A percentile compares a stretch with the other conserved stretches of the same genome.
Evolutionary conservation across 1,140 invertebrate species (phyloP).

Genomic region (Drosophila bocki): DNA sequence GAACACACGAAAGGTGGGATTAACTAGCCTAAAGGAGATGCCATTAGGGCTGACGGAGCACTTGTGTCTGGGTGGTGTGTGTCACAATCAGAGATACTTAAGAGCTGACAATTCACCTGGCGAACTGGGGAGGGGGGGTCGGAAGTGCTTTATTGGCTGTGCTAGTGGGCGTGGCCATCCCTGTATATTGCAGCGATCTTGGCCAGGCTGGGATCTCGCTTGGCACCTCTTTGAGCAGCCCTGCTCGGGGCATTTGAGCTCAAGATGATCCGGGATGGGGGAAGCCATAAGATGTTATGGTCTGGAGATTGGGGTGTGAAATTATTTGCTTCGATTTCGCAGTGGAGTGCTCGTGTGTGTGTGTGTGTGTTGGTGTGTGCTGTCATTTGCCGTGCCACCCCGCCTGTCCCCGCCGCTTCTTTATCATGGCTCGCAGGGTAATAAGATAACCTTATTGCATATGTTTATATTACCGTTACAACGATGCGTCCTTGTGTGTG

Average conservation of each 20-base stretch:
- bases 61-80: slow-evolving; percentile 7
- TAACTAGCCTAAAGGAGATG: slow-evolving; percentile 24
- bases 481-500: slow-evolving; percentile 32
- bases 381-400: slow-evolving; percentile 37
- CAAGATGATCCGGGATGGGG: slow-evolving; percentile 27
- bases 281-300: slow-evolving; percentile 21
- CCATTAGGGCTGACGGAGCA: slow-evolving; percentile 28
- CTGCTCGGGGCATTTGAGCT: slow-evolving; percentile 9
- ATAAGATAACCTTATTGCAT: slow-evolving; percentile 83
- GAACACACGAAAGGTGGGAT: slow-evolving; percentile 57
- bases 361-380: slow-evolving; percentile 23
- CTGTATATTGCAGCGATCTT: slow-evolving; percentile 3
- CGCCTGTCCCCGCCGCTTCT: slow-evolving; percentile 1
- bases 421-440: slow-evolving; percentile 58
- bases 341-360: slow-evolving; percentile 3
- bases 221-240: not conserved
- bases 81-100: slow-evolving; percentile 56
- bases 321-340: slow-evolving; percentile 74
- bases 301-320: slow-evolving; percentile 29
- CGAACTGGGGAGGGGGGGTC: not conserved
- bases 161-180: too few relatives aligned
- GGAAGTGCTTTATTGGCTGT: slow-evolving; percentile 9
- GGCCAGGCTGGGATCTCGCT: slow-evolving; percentile 11
- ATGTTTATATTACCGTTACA: slow-evolving; percentile 78
- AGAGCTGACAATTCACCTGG: slow-evolving; percentile 42